These are phyloP conservation scores for Lagenorhynchus albirostris DNA, from an alignment of 2,113 vertebrate species.

Conservation along the genomic window DNA sequence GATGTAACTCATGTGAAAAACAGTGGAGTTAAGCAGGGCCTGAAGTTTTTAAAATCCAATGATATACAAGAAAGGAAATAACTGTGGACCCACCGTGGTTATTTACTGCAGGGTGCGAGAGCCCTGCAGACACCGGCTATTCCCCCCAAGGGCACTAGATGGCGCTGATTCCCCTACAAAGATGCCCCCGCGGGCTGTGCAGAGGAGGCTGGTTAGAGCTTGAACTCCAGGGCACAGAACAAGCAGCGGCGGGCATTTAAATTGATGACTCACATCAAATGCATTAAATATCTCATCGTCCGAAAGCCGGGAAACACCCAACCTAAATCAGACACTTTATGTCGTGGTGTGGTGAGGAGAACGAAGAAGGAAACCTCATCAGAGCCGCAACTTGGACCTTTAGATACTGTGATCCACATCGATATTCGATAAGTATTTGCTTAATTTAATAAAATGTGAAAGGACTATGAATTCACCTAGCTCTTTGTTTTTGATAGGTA, in stretches of 20 bases:
- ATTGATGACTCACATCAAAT: not conserved
- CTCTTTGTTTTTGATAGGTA: not conserved
- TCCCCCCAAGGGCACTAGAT: slow-evolving; percentile 66
- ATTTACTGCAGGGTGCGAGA: not conserved
- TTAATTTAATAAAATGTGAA: not conserved
- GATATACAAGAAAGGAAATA: not conserved
- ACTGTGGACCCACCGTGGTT: too few species aligned
- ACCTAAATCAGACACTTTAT: not conserved
- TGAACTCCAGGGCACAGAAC: not conserved
- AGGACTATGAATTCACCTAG: not conserved
- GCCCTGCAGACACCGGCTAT: not conserved
- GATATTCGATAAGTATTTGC: not conserved
- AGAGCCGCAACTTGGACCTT: not conserved
- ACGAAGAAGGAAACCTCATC: not conserved
- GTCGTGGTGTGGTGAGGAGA: not conserved
- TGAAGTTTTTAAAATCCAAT: not conserved
- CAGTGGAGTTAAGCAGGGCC: not conserved
- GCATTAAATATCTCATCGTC: not conserved
- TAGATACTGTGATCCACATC: rapidly evolving
- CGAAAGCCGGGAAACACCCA: not conserved
- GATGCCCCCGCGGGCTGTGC: not conserved
- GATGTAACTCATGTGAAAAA: not conserved
- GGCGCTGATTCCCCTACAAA: slow-evolving; percentile 69
- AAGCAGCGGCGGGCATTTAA: not conserved
- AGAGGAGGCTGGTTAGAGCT: rapidly evolving